These are phyloP conservation scores for Anguilla pacifica DNA, from an alignment of 2,797 vertebrate species.

Conservation along the genomic window DNA sequence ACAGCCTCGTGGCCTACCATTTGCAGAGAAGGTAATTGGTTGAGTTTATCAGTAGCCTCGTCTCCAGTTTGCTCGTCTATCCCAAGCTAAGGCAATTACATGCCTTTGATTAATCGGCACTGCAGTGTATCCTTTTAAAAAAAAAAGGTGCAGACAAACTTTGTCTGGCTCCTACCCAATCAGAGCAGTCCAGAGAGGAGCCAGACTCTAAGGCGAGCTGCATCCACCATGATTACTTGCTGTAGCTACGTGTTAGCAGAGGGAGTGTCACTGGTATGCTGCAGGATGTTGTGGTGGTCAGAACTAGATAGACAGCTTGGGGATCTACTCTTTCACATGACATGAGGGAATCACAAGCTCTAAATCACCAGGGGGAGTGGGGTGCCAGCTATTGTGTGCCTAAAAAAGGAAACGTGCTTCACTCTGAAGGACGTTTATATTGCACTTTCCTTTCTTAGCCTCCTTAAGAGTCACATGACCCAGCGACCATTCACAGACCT, in stretches of 20 bases:
- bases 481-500: not conserved
- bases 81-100: slow-evolving; percentile 76
- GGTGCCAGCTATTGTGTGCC: not conserved
- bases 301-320: not conserved
- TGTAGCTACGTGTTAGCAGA: not conserved
- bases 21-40: slow-evolving; percentile 68
- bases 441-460: not conserved
- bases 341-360: not conserved
- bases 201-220: not conserved
- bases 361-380: not conserved
- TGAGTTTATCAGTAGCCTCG: slow-evolving; percentile 75
- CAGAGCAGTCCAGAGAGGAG: not conserved
- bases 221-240: not conserved
- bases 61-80: slow-evolving; percentile 72
- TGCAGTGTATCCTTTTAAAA: slow-evolving; percentile 60
- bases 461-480: not conserved
- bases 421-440: not conserved
- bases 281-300: not conserved
- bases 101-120: slow-evolving; percentile 76
- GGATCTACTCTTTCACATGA: not conserved
- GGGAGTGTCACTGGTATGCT: not conserved
- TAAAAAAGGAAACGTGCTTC: not conserved
- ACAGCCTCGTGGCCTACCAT: slow-evolving; percentile 23
- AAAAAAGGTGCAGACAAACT: slow-evolving; percentile 57
- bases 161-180: slow-evolving; percentile 44